These are phyloP conservation scores for Drosophila borealis DNA, from an alignment of 2,888 invertebrate genomes.

Conservation along the genomic window DNA sequence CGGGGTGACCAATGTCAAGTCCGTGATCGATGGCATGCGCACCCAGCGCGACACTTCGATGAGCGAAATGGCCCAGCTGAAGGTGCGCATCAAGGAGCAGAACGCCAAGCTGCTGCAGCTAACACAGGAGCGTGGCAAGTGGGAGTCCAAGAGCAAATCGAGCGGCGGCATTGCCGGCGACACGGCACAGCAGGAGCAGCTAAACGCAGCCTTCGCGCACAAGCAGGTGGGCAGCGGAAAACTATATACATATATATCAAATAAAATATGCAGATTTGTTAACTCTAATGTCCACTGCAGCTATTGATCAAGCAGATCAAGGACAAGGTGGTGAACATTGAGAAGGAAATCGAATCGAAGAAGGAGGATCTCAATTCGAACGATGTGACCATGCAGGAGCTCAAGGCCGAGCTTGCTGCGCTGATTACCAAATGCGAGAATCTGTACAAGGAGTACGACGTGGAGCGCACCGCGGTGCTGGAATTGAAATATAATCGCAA, in stretches of 20 bases:
- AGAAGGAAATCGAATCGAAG: slow-evolving; percentile 91
- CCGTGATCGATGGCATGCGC: slow-evolving; percentile 98
- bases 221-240: slow-evolving; percentile 86
- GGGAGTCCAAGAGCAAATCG: slow-evolving; percentile 88
- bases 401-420: slow-evolving; percentile 88
- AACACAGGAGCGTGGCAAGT: slow-evolving; percentile 92
- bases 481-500: slow-evolving; percentile 86
- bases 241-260: background rate
- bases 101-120: slow-evolving; percentile 92
- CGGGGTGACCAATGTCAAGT: slow-evolving; percentile 95
- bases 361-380: slow-evolving; percentile 93
- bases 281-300: slow-evolving; percentile 78
- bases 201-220: slow-evolving; percentile 88
- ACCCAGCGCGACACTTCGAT: slow-evolving; percentile 96
- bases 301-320: slow-evolving; percentile 89
- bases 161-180: slow-evolving; percentile 81
- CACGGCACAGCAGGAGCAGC: slow-evolving; percentile 86
- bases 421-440: slow-evolving; percentile 89
- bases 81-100: slow-evolving; percentile 92
- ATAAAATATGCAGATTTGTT: background rate
- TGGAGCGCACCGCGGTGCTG: slow-evolving; percentile 87
- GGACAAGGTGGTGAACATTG: slow-evolving; percentile 90
- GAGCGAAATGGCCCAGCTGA: slow-evolving; percentile 93
- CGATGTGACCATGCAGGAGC: slow-evolving; percentile 90
- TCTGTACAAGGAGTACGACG: slow-evolving; percentile 89